Evolutionary conservation across 2,888 invertebrate species (phyloP), one percentile per base, ranked within the genome.

Genomic region (Folsomia manolachei): DNA sequence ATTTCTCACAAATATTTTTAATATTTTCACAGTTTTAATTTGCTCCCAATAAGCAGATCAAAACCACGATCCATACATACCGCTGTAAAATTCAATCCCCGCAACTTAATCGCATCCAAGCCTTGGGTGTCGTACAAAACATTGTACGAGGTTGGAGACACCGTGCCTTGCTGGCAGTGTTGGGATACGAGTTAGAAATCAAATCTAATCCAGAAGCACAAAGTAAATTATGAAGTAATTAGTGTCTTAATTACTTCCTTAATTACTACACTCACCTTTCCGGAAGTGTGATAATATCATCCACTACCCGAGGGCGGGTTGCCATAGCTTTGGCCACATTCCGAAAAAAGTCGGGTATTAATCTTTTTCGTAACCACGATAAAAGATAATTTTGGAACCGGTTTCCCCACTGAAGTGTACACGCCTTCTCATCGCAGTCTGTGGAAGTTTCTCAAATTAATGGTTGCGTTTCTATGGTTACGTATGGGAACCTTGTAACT

Each of bases 131-230:
- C 94, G 7, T 88, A 87, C 1, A 97, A 88, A 0, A 97, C 89
- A 81, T 94, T 96, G 85, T 94, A 97, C 0, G 90, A 90, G 0
- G 96, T 95, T 0, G 97, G 97, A 0, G 93, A 88, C 0, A 97
- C 95, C 0, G 97, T 94, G 0, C 97, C 97, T 78, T 95, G 93
- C 0, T 88, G 86, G 0, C 94, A 93, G 56, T 89, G 89, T 83
- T 97, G 97, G 0, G 93, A 91, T 0, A 97, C 90, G 53, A 97
- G 83, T 83, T 89, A 96, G 86, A 96, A 97, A 82, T 97, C 97
- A 79, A 91, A 95, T 72, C 91, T 91, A 84, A n/a, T n/a, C n/a
- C n/a, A n/a, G n/a, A n/a, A n/a, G n/a, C n/a, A n/a, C n/a, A n/a
- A n/a, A n/a, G n/a, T n/a, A n/a, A n/a, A n/a, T n/a, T n/a, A n/a